phyloP scores from a whole-genome alignment of 2,113 vertebrate species.

The Hoplias malabaricus region DNA sequence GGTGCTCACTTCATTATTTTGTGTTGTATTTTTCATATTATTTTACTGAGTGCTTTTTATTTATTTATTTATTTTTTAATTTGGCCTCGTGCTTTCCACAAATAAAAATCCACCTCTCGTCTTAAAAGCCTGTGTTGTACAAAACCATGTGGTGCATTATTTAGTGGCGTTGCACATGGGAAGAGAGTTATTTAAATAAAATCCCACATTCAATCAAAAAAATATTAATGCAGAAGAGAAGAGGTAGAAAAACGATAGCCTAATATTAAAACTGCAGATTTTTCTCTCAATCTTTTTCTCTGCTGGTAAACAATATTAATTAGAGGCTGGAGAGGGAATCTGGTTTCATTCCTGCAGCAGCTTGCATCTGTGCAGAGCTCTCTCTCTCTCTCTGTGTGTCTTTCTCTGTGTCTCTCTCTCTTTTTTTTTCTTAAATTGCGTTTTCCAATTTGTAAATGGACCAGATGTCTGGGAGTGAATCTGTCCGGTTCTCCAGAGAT shows the following conservation, averaged over 20 bases:
- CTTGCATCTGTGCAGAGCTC: slow-evolving; percentile 9
- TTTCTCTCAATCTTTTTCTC: neutral
- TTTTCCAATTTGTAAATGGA: slow-evolving; percentile 62
- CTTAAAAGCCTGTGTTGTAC: neutral
- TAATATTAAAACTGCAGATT: slow-evolving; percentile 14
- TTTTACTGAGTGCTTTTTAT: neutral
- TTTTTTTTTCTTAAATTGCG: slow-evolving; percentile 51
- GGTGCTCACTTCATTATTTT: neutral
- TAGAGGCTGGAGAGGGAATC: slow-evolving; percentile 28
- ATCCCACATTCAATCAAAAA: slow-evolving; percentile 19
- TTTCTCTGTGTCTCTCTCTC: neutral
- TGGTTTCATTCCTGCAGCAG: slow-evolving; percentile 43
- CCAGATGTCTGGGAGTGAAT: slow-evolving; percentile 57
- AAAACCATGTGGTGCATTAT: slow-evolving; percentile 10
- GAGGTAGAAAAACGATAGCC: neutral
- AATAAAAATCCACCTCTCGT: neutral
- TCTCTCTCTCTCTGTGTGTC: slow-evolving; percentile 8
- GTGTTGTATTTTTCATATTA: no score
- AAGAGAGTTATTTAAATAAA: slow-evolving; percentile 6
- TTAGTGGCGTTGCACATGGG: neutral
- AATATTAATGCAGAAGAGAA: neutral
- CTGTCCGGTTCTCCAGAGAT: slow-evolving; percentile 51
- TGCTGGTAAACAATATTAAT: slow-evolving; percentile 47
- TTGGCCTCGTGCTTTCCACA: neutral
- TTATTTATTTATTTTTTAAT: slow-evolving; percentile 15